These are phyloP conservation scores for Sebastes vulpes DNA, from an alignment of 2,797 vertebrate genomes.

Conservation along the genomic window DNA sequence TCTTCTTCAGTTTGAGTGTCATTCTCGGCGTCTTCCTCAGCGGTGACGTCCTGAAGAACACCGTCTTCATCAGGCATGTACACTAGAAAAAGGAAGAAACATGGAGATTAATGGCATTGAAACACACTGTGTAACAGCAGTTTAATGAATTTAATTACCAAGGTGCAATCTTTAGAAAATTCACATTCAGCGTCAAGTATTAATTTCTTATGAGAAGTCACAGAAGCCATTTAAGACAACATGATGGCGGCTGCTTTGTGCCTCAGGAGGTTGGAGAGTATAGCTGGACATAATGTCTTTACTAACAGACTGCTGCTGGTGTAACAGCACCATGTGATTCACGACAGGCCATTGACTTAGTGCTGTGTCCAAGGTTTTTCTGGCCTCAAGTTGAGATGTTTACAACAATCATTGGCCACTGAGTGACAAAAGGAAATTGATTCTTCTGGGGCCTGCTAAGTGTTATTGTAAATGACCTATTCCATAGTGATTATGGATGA, in stretches of 20 bases:
- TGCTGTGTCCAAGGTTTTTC: slow-evolving; percentile 77
- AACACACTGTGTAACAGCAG: not conserved
- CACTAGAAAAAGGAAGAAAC: slow-evolving; percentile 81
- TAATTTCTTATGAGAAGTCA: not conserved
- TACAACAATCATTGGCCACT: slow-evolving; percentile 78
- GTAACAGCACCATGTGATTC: slow-evolving; percentile 76
- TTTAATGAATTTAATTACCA: not conserved
- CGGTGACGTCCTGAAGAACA: slow-evolving; percentile 87
- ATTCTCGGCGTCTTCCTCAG: slow-evolving; percentile 93
- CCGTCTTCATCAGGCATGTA: slow-evolving; percentile 95
- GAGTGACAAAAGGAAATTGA: slow-evolving; percentile 84
- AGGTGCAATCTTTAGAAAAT: not conserved
- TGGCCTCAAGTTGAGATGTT: slow-evolving; percentile 81
- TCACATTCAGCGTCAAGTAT: not conserved
- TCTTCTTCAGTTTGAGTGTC: slow-evolving; percentile 91
- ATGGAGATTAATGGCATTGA: slow-evolving; percentile 13
- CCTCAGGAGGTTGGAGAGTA: slow-evolving; percentile 31
- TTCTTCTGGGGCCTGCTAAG: slow-evolving; percentile 76
- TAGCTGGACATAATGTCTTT: slow-evolving; percentile 66
- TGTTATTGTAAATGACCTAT: slow-evolving; percentile 81
- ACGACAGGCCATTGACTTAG: slow-evolving; percentile 80
- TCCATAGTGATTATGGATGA: slow-evolving; percentile 75
- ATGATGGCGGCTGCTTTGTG: slow-evolving; percentile 36
- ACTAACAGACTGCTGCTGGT: slow-evolving; percentile 72
- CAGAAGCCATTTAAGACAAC: slow-evolving; percentile 18